phyloP scores from a whole-genome alignment of 2,113 vertebrate genomes.

The Edolisoma coerulescens region DNA sequence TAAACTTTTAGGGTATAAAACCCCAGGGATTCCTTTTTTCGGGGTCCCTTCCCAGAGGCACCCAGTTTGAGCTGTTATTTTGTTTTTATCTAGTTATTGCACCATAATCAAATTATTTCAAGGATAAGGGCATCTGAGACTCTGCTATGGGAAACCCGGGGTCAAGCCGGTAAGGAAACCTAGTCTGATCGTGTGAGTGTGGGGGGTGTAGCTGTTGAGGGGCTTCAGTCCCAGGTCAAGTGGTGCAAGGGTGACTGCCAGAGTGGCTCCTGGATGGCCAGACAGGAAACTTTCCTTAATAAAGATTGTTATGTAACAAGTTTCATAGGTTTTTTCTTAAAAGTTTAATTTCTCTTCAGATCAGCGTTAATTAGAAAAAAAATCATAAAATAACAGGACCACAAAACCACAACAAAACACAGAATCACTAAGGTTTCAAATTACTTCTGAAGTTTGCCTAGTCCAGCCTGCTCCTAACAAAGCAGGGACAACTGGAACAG shows the following conservation, averaged over 20 bases:
- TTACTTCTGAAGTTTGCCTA: not conserved
- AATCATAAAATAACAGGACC: not conserved
- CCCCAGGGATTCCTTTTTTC: not conserved
- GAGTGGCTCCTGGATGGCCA: not conserved
- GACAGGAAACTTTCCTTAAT: not conserved
- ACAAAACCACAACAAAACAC: not conserved
- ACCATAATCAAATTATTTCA: not conserved
- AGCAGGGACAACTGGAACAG: not conserved
- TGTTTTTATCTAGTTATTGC: not conserved
- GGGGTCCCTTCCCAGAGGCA: not conserved
- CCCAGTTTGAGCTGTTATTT: not conserved
- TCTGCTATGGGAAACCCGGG: not conserved
- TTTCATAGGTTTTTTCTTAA: not conserved
- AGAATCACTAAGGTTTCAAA: not conserved
- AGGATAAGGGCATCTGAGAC: not conserved
- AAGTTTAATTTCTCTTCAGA: not conserved
- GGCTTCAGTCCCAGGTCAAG: no score
- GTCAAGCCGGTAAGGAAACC: not conserved
- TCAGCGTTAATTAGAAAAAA: not conserved
- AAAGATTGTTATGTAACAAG: not conserved
- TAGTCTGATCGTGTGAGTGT: not conserved
- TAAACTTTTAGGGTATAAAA: not conserved
- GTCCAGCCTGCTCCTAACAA: not conserved
- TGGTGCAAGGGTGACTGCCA: no score
- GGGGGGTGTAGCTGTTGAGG: no score